Base-by-base conservation (phyloP, 2,888 invertebrate genomes). In the Tethea ocularis region DNA sequence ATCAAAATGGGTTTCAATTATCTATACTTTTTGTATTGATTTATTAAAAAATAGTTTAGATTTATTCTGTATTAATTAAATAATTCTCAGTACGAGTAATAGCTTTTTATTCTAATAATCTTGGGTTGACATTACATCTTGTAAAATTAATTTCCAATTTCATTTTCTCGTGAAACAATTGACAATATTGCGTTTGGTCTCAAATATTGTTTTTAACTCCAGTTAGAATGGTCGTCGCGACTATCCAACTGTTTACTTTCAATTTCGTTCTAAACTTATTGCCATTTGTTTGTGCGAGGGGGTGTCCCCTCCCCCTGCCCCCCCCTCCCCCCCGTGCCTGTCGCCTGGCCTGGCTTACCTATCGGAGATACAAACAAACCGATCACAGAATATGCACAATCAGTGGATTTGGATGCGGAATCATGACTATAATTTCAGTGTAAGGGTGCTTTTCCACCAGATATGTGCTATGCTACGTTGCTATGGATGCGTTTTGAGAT, bases 231-330 rank as follows among this genome's bases (percentile, higher is more conserved):
- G 60, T 56, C 68, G 67, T 66, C 66, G 64, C 63, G 66, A 46
- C n/a, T 68, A 65, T 68, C 69, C 67, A 72, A 61, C 62, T 83
- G 84, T 85, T 85, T 85, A 75, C 80, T 82, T 86, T 84, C 82
- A 81, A 86, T 86, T 82, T 80, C 71, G 64, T 77, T 76, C 67
- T 64, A 77, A 82, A 85, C 74, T 79, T 78, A 83, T 80, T 79
- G 75, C 65, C 70, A 68, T 76, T 69, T 77, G 77, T 78, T 77
- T 75, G 72, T 66, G 59, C 57, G 65, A 62, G 38, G 38, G n/a
- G 36, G 15, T 53, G 59, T 52, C 58, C 33, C 51, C 52, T 55
- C 15, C 13, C 61, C 36, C 56, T 10, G 55, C 33, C 20, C 55
- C 11, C 46, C 23, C 38, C 11, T 52, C 15, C 38, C 7, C 38